These are phyloP conservation scores for Tachyglossus aculeatus DNA, from an alignment of 2,797 vertebrate species.

Conservation along the genomic window DNA sequence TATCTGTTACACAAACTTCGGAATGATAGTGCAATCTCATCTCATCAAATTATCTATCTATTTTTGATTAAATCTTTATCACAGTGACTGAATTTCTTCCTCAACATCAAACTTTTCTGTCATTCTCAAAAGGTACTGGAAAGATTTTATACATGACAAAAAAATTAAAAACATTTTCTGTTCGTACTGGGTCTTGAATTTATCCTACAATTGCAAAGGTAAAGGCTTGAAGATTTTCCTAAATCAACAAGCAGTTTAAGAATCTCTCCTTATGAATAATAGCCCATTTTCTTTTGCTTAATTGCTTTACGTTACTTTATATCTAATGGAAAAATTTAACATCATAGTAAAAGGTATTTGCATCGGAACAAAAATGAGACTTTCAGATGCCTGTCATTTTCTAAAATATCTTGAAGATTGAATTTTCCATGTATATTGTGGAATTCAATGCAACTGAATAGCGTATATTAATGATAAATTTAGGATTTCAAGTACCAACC, in stretches of 20 bases:
- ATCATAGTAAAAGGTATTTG: slow-evolving; percentile 56
- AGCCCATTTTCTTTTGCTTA: slow-evolving; percentile 21
- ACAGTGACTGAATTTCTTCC: slow-evolving; percentile 4
- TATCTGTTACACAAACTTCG: too few species aligned
- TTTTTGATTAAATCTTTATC: slow-evolving; percentile 28
- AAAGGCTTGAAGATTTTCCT: slow-evolving; percentile 30
- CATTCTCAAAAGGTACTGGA: slow-evolving; percentile 20
- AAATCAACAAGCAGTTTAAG: slow-evolving; percentile 16
- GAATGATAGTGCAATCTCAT: too few species aligned
- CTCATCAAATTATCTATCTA: slow-evolving; percentile 24
- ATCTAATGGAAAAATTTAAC: slow-evolving; percentile 46
- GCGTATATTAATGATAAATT: slow-evolving; percentile 43
- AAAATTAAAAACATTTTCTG: slow-evolving; percentile 20
- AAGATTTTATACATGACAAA: slow-evolving; percentile 19
- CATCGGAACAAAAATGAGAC: slow-evolving; percentile 43
- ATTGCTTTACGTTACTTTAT: slow-evolving; percentile 41
- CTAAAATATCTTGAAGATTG: slow-evolving; percentile 48
- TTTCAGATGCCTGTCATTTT: slow-evolving; percentile 46
- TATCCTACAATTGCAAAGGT: neutral
- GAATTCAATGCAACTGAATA: slow-evolving; percentile 38
- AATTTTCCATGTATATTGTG: slow-evolving; percentile 33
- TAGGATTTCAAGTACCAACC: slow-evolving; percentile 46
- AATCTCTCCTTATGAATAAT: slow-evolving; percentile 42
- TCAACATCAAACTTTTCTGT: slow-evolving; percentile 32
- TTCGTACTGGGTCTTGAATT: slow-evolving; percentile 9